Evolutionary conservation across 2,113 vertebrate species (phyloP).

Genomic region (Ranitomeya imitator): DNA sequence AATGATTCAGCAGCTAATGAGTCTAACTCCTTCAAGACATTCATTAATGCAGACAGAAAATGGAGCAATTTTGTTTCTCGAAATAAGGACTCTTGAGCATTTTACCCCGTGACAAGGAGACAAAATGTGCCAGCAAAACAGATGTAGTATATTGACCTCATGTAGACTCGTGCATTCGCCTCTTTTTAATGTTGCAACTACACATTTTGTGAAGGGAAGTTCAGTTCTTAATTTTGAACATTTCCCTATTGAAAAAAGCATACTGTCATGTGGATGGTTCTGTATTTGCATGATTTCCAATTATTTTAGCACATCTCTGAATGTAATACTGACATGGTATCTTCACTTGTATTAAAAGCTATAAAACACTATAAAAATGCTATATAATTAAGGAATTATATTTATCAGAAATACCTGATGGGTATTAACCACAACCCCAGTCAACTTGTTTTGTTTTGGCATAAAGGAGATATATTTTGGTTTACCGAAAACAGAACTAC

Average conservation of each 20-base stretch:
- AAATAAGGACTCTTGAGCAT: constrained; percentile 35
- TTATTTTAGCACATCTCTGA: background rate
- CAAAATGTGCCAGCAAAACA: constrained; percentile 23
- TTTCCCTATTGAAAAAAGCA: background rate
- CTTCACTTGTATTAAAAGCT: background rate
- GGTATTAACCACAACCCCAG: too few relatives aligned
- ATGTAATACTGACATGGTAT: background rate
- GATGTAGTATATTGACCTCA: constrained; percentile 41
- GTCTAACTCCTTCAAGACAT: constrained; percentile 40
- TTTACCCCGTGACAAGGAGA: constrained; percentile 33
- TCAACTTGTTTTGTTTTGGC: too few relatives aligned
- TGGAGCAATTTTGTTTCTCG: constrained; percentile 21
- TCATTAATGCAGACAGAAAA: constrained; percentile 45
- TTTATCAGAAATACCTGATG: too few relatives aligned
- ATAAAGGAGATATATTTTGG: too few relatives aligned
- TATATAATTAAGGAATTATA: too few relatives aligned
- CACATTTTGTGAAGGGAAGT: background rate
- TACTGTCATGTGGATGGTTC: background rate
- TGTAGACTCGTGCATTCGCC: background rate
- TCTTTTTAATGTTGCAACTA: background rate
- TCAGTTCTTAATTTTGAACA: background rate
- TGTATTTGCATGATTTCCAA: background rate
- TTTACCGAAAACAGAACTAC: too few relatives aligned
- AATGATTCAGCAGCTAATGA: constrained; percentile 45
- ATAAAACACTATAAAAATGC: background rate